Base-by-base conservation (phyloP, 2,797 vertebrate species). In the Eospalax fontanierii region DNA sequence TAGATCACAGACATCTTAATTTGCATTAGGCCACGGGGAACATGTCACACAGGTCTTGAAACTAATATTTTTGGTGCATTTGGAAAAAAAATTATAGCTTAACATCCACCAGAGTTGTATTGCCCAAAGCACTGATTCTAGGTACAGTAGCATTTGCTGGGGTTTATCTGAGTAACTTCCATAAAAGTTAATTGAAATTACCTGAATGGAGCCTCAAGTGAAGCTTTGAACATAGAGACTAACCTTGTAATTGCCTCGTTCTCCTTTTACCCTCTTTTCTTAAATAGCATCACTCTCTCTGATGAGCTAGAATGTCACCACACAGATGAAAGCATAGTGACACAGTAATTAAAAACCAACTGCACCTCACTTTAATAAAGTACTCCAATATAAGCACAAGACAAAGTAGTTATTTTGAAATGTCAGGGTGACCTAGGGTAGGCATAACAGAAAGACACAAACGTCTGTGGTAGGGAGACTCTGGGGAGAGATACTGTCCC, bases 1-100 rank as follows among this genome's bases (percentile, higher is more conserved):
- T 98, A 97, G 97, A 98, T 97, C 93, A 96, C 94, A 90, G 87
- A 81, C 95, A 86, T 97, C 95, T 97, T 98, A 97, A 98, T 98
- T 98, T 98, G 96, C 97, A 97, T 98, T 97, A 97, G 93, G 92
- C 96, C 94, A 93, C 86, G 79, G 96, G 96, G 96, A 98, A 93
- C 93, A 96, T 97, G 96, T 90, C 97, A 97, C 50, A 80, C 46
- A 93, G 97, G 96, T 80, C 70, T 97, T 50, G 50, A 87, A 91
- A 96, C 93, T 76, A 97, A 93, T 96, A 91, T 78, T 87, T 97
- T 97, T 97, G 96, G 87, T 93, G 89, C 95, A 92, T 90, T 96
- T 94, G 90, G 76, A 89, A 94, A 95, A 97, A 95, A 97, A 33
- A 95, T 65, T 94, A 96, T 97, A 95, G 95, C 86, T 97, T 96